Conservation (phyloP, 1,140 invertebrate genomes). For the Scaptomyza pallida region DNA sequence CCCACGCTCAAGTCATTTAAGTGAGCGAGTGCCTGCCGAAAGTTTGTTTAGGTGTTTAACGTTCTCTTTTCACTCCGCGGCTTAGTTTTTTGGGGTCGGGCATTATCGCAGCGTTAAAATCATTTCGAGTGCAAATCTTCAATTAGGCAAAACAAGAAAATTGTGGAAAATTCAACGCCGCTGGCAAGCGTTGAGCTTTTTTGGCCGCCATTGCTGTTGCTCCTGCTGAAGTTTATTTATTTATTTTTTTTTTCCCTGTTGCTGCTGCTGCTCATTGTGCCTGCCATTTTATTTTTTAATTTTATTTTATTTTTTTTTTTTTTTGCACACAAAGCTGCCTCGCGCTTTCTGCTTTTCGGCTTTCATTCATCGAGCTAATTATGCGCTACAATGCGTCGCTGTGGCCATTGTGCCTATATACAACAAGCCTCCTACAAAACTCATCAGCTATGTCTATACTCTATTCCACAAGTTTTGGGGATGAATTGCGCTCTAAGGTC, state of each 20-base stretch:
- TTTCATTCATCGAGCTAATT: conserved; percentile 77
- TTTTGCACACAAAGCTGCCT: conserved; percentile 30
- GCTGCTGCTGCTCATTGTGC: not conserved
- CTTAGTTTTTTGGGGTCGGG: conserved; percentile 7
- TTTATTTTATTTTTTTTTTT: conserved; percentile 37
- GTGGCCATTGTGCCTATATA: conserved; percentile 56
- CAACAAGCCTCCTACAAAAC: conserved; percentile 24
- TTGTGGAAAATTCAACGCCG: conserved; percentile 52
- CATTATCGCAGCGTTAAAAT: conserved; percentile 54
- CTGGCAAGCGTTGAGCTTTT: conserved; percentile 29
- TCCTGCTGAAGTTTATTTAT: conserved; percentile 29
- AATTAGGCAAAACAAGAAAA: conserved; percentile 60
- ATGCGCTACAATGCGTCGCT: conserved; percentile 74
- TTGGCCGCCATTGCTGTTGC: conserved; percentile 12
- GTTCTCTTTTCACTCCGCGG: not conserved
- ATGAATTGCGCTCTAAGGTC: conserved; percentile 25
- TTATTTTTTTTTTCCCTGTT: conserved; percentile 5
- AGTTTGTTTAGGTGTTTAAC: conserved; percentile 67
- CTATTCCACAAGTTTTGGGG: not conserved
- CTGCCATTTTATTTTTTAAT: conserved; percentile 24
- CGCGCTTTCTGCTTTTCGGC: conserved; percentile 31
- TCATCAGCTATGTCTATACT: conserved; percentile 28
- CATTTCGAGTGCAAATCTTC: conserved; percentile 71
- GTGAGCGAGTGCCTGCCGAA: conserved; percentile 34
- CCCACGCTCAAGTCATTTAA: conserved; percentile 40